Evolutionary conservation across 2,797 vertebrate species (phyloP).

Genomic region (Clarias pachynema): DNA sequence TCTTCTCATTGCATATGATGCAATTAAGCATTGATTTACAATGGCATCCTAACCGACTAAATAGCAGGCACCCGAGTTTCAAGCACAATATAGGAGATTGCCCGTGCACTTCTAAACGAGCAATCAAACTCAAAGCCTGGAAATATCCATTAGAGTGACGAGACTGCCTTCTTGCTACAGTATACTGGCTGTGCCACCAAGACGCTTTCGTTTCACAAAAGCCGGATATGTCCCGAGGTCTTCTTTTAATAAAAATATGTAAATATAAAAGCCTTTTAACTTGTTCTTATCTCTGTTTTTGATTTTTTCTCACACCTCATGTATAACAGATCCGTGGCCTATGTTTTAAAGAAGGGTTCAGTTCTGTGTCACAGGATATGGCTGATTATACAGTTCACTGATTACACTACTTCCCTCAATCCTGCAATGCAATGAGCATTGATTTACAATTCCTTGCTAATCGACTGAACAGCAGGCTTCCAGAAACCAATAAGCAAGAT

Average conservation of each 20-base stretch:
- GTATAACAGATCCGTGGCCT: background rate
- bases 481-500: conserved; percentile 31
- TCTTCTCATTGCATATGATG: conserved; percentile 37
- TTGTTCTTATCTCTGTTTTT: background rate
- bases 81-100: conserved; percentile 52
- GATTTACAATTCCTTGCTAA: conserved; percentile 58
- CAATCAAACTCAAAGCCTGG: conserved; percentile 45
- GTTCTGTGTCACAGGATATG: background rate
- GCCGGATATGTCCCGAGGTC: background rate
- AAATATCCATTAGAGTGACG: conserved; percentile 19
- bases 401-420: conserved; percentile 33
- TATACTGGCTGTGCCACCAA: background rate
- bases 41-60: conserved; percentile 47
- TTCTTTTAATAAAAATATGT: background rate
- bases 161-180: conserved; percentile 21
- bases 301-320: background rate
- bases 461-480: conserved; percentile 46
- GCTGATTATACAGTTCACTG: conserved; percentile 43
- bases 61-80: conserved; percentile 39
- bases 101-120: conserved; percentile 34
- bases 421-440: conserved; percentile 55
- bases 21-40: conserved; percentile 62
- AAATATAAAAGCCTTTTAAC: background rate
- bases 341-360: background rate
- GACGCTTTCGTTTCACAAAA: conserved; percentile 7